phyloP scores from a whole-genome alignment of 1,140 invertebrate genomes.

The Solenopsis invicta region DNA sequence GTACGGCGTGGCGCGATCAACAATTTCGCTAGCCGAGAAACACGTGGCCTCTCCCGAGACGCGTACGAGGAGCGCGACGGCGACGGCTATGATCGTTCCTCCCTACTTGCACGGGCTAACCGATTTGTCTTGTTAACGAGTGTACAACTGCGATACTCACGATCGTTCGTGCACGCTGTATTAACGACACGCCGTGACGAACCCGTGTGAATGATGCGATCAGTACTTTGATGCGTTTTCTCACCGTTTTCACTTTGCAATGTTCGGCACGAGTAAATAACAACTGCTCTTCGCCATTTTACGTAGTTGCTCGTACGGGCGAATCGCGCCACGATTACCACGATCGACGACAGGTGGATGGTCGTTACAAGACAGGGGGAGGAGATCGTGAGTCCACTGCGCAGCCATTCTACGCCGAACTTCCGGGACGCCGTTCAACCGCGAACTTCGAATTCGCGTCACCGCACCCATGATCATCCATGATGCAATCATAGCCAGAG shows the following conservation, averaged over 20 bases:
- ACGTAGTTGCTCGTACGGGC: conserved; percentile 68
- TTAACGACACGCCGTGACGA: not conserved
- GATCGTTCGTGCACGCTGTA: not conserved
- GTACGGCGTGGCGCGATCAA: conserved; percentile 24
- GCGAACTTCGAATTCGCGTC: conserved; percentile 51
- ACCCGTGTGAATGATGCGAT: conserved; percentile 2
- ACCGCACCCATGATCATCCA: too few relatives aligned
- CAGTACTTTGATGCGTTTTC: not conserved
- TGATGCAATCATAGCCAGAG: too few relatives aligned
- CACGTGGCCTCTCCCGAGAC: conserved; percentile 1
- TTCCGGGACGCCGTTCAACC: conserved; percentile 60
- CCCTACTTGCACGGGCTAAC: conserved; percentile 44
- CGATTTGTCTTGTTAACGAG: conserved; percentile 50
- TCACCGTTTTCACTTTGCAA: conserved; percentile 62
- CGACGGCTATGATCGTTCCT: not conserved
- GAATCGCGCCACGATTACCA: conserved; percentile 67
- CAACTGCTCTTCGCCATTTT: conserved; percentile 81
- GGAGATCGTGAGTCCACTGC: conserved; percentile 71
- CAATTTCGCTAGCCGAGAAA: conserved; percentile 20
- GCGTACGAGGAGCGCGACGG: not conserved
- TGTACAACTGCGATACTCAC: conserved; percentile 69
- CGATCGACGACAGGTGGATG: conserved; percentile 41
- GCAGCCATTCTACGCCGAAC: conserved; percentile 62
- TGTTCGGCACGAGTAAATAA: conserved; percentile 76
- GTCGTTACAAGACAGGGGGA: conserved; percentile 13